Percentiles rank a stretch among this genome's conserved stretches.
Evolutionary conservation across 2,113 vertebrate species (phyloP).

Genomic region (Rattus norvegicus): DNA sequence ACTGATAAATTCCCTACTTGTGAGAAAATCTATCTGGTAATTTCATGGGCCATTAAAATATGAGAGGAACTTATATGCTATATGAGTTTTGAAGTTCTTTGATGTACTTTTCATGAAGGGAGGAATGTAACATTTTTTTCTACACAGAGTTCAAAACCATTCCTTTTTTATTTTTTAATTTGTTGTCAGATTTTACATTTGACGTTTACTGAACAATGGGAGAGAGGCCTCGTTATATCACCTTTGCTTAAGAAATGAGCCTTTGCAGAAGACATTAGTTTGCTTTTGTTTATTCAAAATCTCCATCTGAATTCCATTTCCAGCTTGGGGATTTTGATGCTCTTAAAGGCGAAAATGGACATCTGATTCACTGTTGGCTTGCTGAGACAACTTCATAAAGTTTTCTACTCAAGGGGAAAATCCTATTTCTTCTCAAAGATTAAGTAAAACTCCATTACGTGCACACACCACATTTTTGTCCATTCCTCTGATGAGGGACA

Average conservation of each 20-base stretch:
- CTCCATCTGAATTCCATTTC: not conserved
- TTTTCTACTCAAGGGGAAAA: not conserved
- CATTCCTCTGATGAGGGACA: not conserved
- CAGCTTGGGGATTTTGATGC: not conserved
- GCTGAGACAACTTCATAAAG: not conserved
- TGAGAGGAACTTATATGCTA: not conserved
- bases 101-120: not conserved
- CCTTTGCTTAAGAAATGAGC: not conserved
- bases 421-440: not conserved
- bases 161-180: conserved; percentile 16
- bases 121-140: not conserved
- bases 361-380: not conserved
- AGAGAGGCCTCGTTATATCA: fast-evolving
- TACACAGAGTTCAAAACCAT: not conserved
- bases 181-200: not conserved
- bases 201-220: not conserved
- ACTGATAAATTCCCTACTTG: conserved; percentile 20
- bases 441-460: not conserved
- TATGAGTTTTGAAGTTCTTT: conserved; percentile 10
- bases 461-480: not conserved
- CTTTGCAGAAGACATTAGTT: not conserved
- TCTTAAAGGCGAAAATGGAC: not conserved
- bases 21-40: conserved; percentile 39
- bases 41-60: conserved; percentile 26
- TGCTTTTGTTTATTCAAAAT: not conserved